Evolutionary conservation across 2,888 invertebrate species (phyloP).

Genomic region (Sinotaia quadrata): DNA sequence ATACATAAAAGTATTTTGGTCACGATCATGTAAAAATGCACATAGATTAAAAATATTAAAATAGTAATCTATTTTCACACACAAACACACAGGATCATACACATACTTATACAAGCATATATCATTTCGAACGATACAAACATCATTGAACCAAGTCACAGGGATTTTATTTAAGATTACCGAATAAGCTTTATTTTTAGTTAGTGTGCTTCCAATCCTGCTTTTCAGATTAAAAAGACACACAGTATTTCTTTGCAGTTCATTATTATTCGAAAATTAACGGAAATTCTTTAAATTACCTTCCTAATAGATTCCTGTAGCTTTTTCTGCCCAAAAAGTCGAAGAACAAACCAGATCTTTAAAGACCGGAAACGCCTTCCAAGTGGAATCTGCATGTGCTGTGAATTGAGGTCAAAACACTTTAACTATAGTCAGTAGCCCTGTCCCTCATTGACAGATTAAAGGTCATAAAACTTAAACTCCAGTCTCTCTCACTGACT

Average conservation of each 20-base stretch:
- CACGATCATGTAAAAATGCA: background rate
- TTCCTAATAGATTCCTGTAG: constrained; percentile 84
- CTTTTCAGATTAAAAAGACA: no score
- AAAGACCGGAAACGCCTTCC: constrained; percentile 90
- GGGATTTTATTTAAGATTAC: no score
- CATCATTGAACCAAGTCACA: no score
- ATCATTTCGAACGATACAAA: no score
- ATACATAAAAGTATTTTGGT: no score
- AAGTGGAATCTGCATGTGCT: constrained; percentile 90
- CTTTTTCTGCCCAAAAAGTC: constrained; percentile 85
- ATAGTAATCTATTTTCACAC: background rate
- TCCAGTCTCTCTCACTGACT: no score
- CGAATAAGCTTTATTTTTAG: no score
- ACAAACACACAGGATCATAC: background rate
- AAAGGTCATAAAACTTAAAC: no score
- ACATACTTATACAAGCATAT: background rate
- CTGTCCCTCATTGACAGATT: no score
- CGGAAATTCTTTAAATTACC: constrained; percentile 71
- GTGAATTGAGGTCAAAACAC: constrained; percentile 72
- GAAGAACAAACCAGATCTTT: constrained; percentile 93
- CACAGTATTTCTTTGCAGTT: background rate
- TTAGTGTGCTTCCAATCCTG: no score
- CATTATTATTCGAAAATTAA: no score
- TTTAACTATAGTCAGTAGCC: no score
- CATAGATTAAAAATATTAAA: background rate